Percentiles rank a stretch among this genome's conserved stretches.
phyloP scores from a whole-genome alignment of 2,888 invertebrate species.

The Actias luna region DNA sequence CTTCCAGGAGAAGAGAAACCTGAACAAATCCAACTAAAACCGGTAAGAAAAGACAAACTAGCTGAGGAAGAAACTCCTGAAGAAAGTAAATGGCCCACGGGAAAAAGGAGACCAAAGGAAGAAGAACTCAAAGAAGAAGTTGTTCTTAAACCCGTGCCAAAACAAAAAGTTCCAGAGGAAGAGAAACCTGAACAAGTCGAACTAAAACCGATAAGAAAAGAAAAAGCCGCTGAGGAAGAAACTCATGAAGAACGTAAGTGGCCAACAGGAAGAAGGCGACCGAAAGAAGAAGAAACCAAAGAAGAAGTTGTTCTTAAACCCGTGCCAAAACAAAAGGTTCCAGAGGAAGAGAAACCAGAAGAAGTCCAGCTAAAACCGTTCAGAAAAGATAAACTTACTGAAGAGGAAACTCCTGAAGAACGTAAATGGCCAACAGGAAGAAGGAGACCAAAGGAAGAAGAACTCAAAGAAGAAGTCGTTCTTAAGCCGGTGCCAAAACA shows the following conservation, averaged over 20 bases:
- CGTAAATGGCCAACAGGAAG: constrained; percentile 44
- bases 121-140: constrained; percentile 42
- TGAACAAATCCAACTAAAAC: constrained; percentile 24
- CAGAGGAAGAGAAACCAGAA: constrained; percentile 36
- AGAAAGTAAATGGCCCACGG: constrained; percentile 49
- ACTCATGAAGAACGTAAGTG: constrained; percentile 55
- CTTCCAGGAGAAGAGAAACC: constrained; percentile 18
- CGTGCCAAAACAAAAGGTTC: constrained; percentile 37
- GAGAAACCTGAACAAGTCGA: constrained; percentile 34
- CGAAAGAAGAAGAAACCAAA: constrained; percentile 54
- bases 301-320: constrained; percentile 58
- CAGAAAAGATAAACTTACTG: constrained; percentile 33
- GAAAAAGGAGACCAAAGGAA: constrained; percentile 38
- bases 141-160: constrained; percentile 53
- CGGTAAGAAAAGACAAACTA: constrained; percentile 29
- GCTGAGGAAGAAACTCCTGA: constrained; percentile 34
- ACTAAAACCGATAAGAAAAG: constrained; percentile 30
- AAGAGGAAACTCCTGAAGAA: constrained; percentile 28
- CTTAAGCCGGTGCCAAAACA: constrained; percentile 40
- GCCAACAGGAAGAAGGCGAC: constrained; percentile 54
- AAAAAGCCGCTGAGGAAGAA: constrained; percentile 43
- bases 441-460: constrained; percentile 37
- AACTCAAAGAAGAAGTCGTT: constrained; percentile 32
- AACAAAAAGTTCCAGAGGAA: constrained; percentile 34
- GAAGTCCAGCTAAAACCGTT: constrained; percentile 56